Conservation (phyloP, 30 jellyfish, hydroid and myxozoan genomes). For the Mastigias papua region DNA sequence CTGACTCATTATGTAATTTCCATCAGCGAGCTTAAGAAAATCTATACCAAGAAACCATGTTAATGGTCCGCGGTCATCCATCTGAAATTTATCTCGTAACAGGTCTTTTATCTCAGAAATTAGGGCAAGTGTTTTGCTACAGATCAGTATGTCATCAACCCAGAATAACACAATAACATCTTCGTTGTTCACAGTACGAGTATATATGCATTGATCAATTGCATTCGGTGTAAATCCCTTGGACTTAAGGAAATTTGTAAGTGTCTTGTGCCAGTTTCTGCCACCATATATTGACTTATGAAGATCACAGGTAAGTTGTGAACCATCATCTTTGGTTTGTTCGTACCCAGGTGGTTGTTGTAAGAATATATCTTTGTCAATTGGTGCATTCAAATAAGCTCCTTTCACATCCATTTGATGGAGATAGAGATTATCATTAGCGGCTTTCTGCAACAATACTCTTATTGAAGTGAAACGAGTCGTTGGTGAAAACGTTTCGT, state of each 20-base stretch:
- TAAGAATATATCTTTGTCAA: slow-evolving; percentile 14
- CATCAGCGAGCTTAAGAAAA: too few species aligned
- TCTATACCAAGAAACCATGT: too few species aligned
- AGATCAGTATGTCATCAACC: too few species aligned
- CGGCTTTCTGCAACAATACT: slow-evolving; percentile 27
- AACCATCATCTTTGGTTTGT: background rate
- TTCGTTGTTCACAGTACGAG: slow-evolving; percentile 1
- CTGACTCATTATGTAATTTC: too few species aligned
- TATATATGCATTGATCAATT: background rate
- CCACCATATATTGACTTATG: slow-evolving; percentile 24
- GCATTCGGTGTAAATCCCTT: slow-evolving; percentile 17
- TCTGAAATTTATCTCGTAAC: too few species aligned
- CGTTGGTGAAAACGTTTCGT: slow-evolving; percentile 52
- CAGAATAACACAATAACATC: background rate
- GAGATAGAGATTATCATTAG: slow-evolving; percentile 16
- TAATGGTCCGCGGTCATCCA: too few species aligned
- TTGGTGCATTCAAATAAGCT: slow-evolving; percentile 45
- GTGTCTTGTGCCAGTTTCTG: slow-evolving; percentile 25
- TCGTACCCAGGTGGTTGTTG: slow-evolving; percentile 44
- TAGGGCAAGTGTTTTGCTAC: too few species aligned
- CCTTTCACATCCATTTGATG: slow-evolving; percentile 60
- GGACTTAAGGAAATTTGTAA: slow-evolving; percentile 26
- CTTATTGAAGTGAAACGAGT: slow-evolving; percentile 48
- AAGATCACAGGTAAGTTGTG: slow-evolving; percentile 17
- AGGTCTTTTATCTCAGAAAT: too few species aligned